Base-by-base conservation (phyloP, 2,797 vertebrate genomes). In the Gadopsis marmoratus region DNA sequence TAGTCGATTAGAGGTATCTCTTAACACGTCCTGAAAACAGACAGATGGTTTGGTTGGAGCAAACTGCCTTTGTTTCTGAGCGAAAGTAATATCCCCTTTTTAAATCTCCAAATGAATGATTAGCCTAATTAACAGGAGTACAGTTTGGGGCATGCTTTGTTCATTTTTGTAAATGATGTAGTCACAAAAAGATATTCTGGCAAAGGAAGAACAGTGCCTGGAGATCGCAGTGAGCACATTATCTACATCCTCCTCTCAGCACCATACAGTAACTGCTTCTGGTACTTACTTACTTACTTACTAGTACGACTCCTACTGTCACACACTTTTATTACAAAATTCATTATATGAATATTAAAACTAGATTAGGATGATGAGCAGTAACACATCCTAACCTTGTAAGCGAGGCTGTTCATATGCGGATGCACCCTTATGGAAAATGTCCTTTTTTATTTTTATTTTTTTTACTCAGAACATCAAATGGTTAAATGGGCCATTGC, bases 91-190 rank as follows among this genome's bases (percentile, higher is more conserved):
- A 47, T 64, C 51, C 23, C 55, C 74, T 79, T 26, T 26, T 26
- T 60, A 65, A 70, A 56, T 67, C 69, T 81, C 50, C 45, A 74
- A 70, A 81, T 74, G 26, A 78, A 74, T 78, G 31, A 82, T 66
- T 43, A 55, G 55, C 62, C 47, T 73, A 73, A 85, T 88, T 87
- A 88, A 61, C 71, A 69, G 21, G 62, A 77, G 60, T 37, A 39
- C 45, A 63, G 74, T 60, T 60, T 41, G n/a, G 53, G 59, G 60
- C 50, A 50, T 43, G 61, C 53, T 79, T 69, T 74, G 73, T 72
- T 81, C 31, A 71, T 69, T 78, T 81, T 72, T 75, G 48, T 73
- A 66, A 73, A 76, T 64, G 61, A 77, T 70, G 55, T 59, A 50
- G 59, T 56, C 31, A 78, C 66, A 79, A 83, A 83, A 80, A 77